These are phyloP conservation scores for Phrynocephalus versicolor DNA, from an alignment of 2,113 vertebrate genomes.

Conservation along the genomic window DNA sequence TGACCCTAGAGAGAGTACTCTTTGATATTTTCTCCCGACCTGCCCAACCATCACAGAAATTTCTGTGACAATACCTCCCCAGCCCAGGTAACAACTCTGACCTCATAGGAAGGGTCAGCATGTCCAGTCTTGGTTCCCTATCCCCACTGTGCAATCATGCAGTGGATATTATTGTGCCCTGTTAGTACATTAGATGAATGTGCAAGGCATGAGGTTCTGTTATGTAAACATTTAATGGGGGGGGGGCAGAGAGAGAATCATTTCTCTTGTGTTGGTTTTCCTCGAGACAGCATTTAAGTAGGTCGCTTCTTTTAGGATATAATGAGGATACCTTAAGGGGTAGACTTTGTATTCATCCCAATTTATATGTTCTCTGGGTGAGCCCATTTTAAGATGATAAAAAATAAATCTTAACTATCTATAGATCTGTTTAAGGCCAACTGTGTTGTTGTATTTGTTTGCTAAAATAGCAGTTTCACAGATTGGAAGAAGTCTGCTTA, in stretches of 20 bases:
- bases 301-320: conserved; percentile 11
- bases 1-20: not conserved
- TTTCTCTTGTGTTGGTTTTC: conserved; percentile 4
- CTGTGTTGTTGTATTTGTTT: not conserved
- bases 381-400: too few species aligned
- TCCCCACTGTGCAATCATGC: not conserved
- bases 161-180: not conserved
- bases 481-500: not conserved
- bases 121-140: not conserved
- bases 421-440: not conserved
- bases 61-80: too few species aligned
- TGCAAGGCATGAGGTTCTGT: not conserved
- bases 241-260: not conserved
- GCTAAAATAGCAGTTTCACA: not conserved
- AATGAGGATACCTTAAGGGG: not conserved
- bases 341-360: not conserved
- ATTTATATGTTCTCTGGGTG: not conserved
- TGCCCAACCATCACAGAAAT: too few species aligned
- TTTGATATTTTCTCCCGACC: too few species aligned
- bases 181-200: not conserved
- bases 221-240: not conserved
- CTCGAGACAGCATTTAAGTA: not conserved
- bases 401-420: not conserved
- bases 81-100: too few species aligned
- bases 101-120: not conserved